These are phyloP conservation scores for Heterodera schachtii DNA, from an alignment of 1,140 invertebrate species.

Conservation along the genomic window DNA sequence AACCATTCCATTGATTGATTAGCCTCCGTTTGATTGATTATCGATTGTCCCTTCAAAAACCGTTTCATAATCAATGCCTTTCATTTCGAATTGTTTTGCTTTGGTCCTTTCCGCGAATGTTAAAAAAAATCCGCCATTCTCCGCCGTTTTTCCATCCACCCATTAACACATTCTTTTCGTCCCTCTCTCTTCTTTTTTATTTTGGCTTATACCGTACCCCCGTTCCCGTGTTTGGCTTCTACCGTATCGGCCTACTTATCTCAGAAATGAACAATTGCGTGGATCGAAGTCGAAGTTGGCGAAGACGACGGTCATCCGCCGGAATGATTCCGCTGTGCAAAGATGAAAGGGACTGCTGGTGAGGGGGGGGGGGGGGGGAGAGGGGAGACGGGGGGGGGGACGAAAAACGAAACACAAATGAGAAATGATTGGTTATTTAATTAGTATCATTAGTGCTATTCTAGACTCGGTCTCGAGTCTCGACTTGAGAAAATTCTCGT, in stretches of 20 bases:
- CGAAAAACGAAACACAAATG: too few species aligned
- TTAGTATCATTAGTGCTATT: background rate
- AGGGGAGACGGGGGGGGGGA: too few species aligned
- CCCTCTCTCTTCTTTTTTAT: too few species aligned
- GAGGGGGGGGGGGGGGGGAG: too few species aligned
- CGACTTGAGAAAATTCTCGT: too few species aligned
- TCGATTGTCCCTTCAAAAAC: background rate
- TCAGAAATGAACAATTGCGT: background rate
- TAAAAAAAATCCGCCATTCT: background rate
- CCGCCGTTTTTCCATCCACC: background rate
- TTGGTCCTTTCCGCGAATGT: background rate
- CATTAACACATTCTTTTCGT: too few species aligned
- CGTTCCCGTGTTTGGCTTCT: too few species aligned
- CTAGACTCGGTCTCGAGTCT: background rate
- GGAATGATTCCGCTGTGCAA: background rate
- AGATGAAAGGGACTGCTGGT: background rate
- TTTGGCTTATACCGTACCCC: too few species aligned
- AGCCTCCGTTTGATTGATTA: background rate
- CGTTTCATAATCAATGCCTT: too few species aligned
- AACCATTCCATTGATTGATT: background rate
- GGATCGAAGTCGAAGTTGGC: constrained; percentile 10
- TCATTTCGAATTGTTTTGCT: background rate
- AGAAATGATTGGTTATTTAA: background rate
- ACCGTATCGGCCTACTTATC: too few species aligned
- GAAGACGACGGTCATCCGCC: background rate